Conservation (phyloP, 2,797 vertebrate genomes). For the Pseudotriccus pelzelni region DNA sequence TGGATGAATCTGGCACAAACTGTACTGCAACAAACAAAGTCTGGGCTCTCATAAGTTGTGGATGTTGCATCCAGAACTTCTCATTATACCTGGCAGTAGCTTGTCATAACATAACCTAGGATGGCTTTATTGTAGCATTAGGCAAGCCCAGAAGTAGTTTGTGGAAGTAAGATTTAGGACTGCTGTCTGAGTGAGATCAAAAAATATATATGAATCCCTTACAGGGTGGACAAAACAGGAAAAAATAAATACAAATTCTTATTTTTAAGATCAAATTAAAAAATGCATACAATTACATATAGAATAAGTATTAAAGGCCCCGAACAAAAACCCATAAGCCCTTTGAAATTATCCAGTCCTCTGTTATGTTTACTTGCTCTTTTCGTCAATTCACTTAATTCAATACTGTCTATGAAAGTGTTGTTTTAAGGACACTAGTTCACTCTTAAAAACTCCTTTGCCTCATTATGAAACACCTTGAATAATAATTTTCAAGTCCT, state of each 20-base stretch:
- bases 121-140: background rate
- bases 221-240: background rate
- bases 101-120: background rate
- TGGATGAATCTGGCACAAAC: conserved; percentile 6
- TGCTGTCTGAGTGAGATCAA: background rate
- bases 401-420: background rate
- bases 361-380: background rate
- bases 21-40: conserved; percentile 15
- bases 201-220: background rate
- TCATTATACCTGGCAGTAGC: conserved; percentile 9
- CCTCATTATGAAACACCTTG: background rate
- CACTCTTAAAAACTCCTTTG: background rate
- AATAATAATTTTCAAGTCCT: background rate
- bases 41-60: background rate
- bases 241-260: background rate
- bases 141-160: conserved; percentile 8
- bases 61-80: background rate
- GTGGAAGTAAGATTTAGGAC: background rate
- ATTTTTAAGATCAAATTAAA: background rate
- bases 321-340: background rate
- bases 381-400: background rate
- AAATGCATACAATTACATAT: background rate
- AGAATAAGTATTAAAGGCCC: rapidly evolving
- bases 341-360: background rate
- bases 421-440: background rate